Conservation (phyloP, 2,797 vertebrate species). For the Cryptoblepharus egeriae region DNA sequence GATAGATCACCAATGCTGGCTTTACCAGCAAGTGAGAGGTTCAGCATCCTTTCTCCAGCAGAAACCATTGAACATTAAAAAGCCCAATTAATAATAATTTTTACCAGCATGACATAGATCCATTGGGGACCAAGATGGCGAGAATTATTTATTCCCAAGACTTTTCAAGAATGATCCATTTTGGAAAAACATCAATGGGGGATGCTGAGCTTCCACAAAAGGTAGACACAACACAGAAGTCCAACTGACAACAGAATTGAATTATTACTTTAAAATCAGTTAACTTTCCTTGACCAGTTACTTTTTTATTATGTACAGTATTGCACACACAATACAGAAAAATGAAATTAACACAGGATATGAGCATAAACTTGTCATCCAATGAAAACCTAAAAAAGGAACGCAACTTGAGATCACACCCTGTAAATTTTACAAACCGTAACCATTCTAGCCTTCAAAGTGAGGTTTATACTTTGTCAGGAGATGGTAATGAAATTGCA, state of each 20-base stretch:
- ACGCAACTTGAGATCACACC: slow-evolving; percentile 59
- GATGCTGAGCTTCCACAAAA: neutral
- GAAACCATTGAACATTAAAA: neutral
- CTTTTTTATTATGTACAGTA: neutral
- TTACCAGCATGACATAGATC: neutral
- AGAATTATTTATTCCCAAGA: too few species aligned
- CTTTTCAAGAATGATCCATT: neutral
- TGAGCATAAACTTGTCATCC: slow-evolving; percentile 34
- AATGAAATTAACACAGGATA: slow-evolving; percentile 26
- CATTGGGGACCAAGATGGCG: neutral
- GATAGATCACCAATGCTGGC: neutral
- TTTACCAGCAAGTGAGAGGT: too few species aligned
- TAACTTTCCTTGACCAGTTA: neutral
- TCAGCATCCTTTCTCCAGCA: neutral
- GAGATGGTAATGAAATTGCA: slow-evolving; percentile 70
- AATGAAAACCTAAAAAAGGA: slow-evolving; percentile 43
- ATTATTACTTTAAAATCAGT: neutral
- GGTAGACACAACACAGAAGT: neutral
- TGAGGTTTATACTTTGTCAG: slow-evolving; percentile 68
- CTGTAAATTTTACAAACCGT: slow-evolving; percentile 65
- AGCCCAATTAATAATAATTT: neutral
- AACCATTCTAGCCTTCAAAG: slow-evolving; percentile 73
- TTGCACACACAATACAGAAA: neutral
- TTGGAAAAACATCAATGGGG: neutral
- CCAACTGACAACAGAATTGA: neutral